A percentile compares a stretch with the other conserved stretches of the same genome.
Conservation (phyloP, 2,113 vertebrate genomes). For the Festucalex cinctus region DNA sequence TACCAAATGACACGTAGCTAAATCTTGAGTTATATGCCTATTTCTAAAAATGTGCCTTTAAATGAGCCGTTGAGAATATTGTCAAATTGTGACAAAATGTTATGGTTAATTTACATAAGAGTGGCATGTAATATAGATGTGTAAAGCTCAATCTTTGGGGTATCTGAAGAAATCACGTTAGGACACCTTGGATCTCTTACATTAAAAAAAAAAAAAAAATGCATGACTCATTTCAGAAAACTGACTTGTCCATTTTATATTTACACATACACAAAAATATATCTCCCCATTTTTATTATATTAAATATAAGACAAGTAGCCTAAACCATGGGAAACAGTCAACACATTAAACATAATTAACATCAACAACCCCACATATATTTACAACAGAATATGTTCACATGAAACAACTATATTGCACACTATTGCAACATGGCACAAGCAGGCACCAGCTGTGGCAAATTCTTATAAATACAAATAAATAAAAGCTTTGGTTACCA, state of each 20-base stretch:
- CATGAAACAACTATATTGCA: conserved; percentile 11
- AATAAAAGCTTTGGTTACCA: conserved; percentile 31
- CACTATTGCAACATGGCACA: conserved; percentile 21
- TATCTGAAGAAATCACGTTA: too few relatives aligned
- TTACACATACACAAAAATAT: background rate
- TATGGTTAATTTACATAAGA: too few relatives aligned
- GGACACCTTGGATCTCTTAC: too few relatives aligned
- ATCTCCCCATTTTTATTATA: conserved; percentile 35
- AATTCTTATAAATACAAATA: background rate
- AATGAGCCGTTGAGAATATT: too few relatives aligned
- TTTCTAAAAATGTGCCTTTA: too few relatives aligned
- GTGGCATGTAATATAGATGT: too few relatives aligned
- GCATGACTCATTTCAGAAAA: too few relatives aligned
- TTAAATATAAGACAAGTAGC: conserved; percentile 10
- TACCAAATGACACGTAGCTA: too few relatives aligned
- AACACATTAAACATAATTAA: conserved; percentile 33
- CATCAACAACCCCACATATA: conserved; percentile 20
- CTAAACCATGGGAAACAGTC: conserved; percentile 18
- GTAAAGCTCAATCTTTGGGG: too few relatives aligned
- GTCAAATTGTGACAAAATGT: too few relatives aligned
- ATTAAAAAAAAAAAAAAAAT: too few relatives aligned
- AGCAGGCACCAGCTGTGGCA: conserved; percentile 38
- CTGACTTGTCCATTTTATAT: background rate
- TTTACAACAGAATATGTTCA: conserved; percentile 2
- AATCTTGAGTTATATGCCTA: too few relatives aligned